Percentiles rank a stretch among this genome's conserved stretches.
Conservation (phyloP, 2,797 vertebrate species). For the Mormyrus proboscirostris region DNA sequence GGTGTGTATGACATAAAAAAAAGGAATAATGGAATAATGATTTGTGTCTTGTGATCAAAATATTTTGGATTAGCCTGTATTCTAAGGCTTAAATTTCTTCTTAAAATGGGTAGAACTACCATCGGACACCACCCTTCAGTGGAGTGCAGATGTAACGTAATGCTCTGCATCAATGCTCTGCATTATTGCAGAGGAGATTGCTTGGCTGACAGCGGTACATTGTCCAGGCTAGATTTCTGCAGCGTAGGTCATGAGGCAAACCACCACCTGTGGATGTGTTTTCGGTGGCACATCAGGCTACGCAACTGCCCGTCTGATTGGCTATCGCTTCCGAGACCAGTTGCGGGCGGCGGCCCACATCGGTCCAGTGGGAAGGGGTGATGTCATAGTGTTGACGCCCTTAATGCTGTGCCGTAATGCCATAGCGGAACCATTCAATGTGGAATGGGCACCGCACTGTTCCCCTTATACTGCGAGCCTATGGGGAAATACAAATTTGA, state of each 20-base stretch:
- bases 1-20: constrained; percentile 34
- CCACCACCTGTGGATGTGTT: not conserved
- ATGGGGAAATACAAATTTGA: not conserved
- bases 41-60: constrained; percentile 46
- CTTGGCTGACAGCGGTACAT: not conserved
- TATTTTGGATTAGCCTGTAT: constrained; percentile 20
- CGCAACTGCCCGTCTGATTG: not conserved
- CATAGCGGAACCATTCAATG: not conserved
- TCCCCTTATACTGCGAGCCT: not conserved
- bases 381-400: not conserved
- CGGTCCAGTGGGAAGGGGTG: not conserved
- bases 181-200: not conserved
- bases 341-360: not conserved
- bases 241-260: not conserved
- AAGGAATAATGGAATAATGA: constrained; percentile 49
- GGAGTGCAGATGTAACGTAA: not conserved
- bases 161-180: not conserved
- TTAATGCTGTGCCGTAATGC: not conserved
- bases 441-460: not conserved
- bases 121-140: not conserved
- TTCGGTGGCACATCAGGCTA: not conserved
- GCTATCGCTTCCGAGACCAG: too few species aligned
- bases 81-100: constrained; percentile 14
- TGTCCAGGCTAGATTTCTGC: not conserved
- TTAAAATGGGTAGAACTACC: not conserved